A percentile compares a stretch with the other conserved stretches of the same genome.
Evolutionary conservation across 2,797 vertebrate species (phyloP).

Genomic region (Hephaestus fuliginosus): DNA sequence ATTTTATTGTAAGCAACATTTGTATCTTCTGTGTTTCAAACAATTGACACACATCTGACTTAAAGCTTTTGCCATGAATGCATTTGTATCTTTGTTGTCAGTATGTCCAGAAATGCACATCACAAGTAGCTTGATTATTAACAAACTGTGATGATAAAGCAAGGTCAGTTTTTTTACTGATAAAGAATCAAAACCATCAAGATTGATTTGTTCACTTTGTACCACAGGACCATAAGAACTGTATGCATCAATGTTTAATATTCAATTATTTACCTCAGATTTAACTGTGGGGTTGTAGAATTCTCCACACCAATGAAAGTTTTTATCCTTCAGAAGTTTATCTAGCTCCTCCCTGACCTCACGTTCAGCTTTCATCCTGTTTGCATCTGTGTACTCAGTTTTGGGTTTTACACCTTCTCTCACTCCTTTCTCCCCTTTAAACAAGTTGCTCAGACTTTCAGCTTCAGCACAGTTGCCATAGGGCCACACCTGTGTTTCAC

Average conservation of each 20-base stretch:
- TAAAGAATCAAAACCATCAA: neutral
- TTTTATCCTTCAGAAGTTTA: too few relatives aligned
- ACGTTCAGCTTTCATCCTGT: rapidly evolving
- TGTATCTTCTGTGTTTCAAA: neutral
- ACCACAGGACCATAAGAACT: neutral
- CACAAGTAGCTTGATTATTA: neutral
- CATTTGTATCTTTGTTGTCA: neutral
- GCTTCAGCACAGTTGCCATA: conserved; percentile 60
- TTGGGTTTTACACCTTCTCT: too few relatives aligned
- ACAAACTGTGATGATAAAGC: neutral
- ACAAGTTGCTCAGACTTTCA: conserved; percentile 62
- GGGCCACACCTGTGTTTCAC: rapidly evolving
- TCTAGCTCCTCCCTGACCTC: too few relatives aligned
- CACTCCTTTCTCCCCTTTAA: neutral
- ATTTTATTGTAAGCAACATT: conserved; percentile 16
- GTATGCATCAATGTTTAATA: neutral
- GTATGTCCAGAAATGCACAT: neutral
- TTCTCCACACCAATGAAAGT: rapidly evolving
- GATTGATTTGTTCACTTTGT: neutral
- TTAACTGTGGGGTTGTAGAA: conserved; percentile 7
- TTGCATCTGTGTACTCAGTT: rapidly evolving
- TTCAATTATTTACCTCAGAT: neutral
- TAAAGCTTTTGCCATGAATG: neutral
- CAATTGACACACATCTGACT: neutral
- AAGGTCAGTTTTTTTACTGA: too few relatives aligned